Evolutionary conservation across 2,888 invertebrate genomes (phyloP).

Genomic region (Endotricha flammealis): DNA sequence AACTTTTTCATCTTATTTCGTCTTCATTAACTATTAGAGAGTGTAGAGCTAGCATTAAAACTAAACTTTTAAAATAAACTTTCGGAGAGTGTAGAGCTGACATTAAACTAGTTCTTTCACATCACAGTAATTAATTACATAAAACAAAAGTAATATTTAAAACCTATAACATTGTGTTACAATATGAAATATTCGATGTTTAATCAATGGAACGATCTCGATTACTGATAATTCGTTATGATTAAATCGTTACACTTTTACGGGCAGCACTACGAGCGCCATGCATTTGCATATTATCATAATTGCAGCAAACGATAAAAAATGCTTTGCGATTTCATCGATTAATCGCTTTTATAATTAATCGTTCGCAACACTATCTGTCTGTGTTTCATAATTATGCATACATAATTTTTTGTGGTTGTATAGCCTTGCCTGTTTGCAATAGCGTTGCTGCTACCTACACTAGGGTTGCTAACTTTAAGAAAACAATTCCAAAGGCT

Average conservation of each 20-base stretch:
- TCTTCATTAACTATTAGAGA: too few relatives aligned
- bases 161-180: neutral
- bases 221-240: constrained; percentile 33
- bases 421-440: neutral
- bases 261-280: constrained; percentile 22
- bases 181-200: constrained; percentile 26
- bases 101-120: too few relatives aligned
- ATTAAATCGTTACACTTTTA: constrained; percentile 66
- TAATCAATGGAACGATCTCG: constrained; percentile 35
- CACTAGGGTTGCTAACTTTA: too few relatives aligned
- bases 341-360: neutral
- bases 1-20: too few relatives aligned
- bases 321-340: constrained; percentile 1
- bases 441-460: neutral
- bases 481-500: too few relatives aligned
- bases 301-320: constrained; percentile 16
- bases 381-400: too few relatives aligned
- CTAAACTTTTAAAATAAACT: too few relatives aligned
- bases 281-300: constrained; percentile 51
- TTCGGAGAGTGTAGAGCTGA: too few relatives aligned
- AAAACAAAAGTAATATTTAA: too few relatives aligned
- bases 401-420: too few relatives aligned
- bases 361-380: neutral
- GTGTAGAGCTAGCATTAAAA: too few relatives aligned
- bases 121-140: too few relatives aligned